A percentile compares a stretch with the other conserved stretches of the same genome.
Conservation (phyloP, 2,113 vertebrate species). For the Mirounga angustirostris region DNA sequence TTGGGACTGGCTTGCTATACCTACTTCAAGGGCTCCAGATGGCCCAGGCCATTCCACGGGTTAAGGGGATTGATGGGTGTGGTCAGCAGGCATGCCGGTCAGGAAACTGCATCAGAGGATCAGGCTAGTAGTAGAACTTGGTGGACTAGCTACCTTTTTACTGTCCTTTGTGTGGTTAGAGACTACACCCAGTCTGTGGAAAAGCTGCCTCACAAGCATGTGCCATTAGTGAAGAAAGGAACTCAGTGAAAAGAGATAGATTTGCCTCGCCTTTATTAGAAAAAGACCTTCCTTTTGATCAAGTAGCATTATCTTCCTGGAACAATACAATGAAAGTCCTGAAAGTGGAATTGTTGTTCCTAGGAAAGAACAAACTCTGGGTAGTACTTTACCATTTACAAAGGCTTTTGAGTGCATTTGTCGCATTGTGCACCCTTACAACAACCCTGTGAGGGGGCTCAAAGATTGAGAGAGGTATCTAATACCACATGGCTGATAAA, state of each 20-base stretch:
- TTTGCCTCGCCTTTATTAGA: not conserved
- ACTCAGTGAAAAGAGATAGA: not conserved
- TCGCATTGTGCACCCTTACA: not conserved
- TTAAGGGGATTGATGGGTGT: not conserved
- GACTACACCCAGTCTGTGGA: not conserved
- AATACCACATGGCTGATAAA: not conserved
- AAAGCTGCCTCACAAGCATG: not conserved
- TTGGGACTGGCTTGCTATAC: not conserved
- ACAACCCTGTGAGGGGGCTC: not conserved
- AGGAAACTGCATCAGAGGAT: not conserved
- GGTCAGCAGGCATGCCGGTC: not conserved
- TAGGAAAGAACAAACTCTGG: not conserved
- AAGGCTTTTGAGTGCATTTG: not conserved
- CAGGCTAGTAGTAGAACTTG: not conserved
- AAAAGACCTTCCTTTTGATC: not conserved
- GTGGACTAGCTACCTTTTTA: not conserved
- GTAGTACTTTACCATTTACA: not conserved
- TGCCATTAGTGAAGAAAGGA: not conserved
- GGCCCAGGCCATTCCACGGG: not conserved
- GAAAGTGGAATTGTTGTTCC: not conserved
- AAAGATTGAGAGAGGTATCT: not conserved
- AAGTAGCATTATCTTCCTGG: not conserved
- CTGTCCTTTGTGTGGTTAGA: not conserved
- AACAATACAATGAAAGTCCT: not conserved
- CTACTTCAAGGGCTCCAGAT: not conserved